Evolutionary conservation across 53 echinoderm and acorn worm genomes (phyloP).

Genomic region (Holothuria scabra): DNA sequence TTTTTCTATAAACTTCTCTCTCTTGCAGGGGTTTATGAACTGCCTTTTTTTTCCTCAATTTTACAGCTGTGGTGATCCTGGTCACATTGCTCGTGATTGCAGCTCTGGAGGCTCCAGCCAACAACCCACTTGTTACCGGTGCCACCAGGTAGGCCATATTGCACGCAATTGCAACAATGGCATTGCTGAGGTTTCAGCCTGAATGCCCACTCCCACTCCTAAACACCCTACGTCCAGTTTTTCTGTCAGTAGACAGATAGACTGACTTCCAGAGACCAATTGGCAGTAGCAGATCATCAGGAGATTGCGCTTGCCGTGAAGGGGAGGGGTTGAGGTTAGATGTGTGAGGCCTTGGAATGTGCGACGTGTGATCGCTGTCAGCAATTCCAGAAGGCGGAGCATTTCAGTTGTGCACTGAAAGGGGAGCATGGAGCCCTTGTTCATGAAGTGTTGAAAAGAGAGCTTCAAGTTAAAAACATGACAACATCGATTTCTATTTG

Average conservation of each 20-base stretch:
- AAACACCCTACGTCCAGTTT: slow-evolving; percentile 45
- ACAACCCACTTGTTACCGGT: slow-evolving; percentile 33
- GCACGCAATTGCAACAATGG: slow-evolving; percentile 44
- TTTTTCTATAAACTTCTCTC: too few relatives aligned
- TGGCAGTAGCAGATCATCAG: slow-evolving; percentile 45
- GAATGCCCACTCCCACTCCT: slow-evolving; percentile 40
- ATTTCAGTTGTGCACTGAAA: not conserved
- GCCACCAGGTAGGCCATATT: slow-evolving; percentile 38
- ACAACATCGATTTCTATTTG: slow-evolving; percentile 4
- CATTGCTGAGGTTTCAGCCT: slow-evolving; percentile 27
- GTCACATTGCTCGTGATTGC: slow-evolving; percentile 58
- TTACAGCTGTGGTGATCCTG: slow-evolving; percentile 50
- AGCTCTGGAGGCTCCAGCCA: not conserved
- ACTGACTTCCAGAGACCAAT: slow-evolving; percentile 44
- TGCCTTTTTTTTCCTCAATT: not conserved
- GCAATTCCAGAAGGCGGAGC: slow-evolving; percentile 17
- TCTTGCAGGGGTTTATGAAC: too few relatives aligned
- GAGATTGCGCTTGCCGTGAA: slow-evolving; percentile 6
- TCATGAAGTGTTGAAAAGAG: slow-evolving; percentile 15
- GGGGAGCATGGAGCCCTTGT: slow-evolving; percentile 23
- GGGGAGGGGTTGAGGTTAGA: slow-evolving; percentile 33
- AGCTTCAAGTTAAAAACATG: slow-evolving; percentile 18
- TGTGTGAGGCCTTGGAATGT: not conserved
- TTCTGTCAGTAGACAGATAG: slow-evolving; percentile 43
- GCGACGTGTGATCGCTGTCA: slow-evolving; percentile 3